Base-by-base conservation (phyloP, 2,113 vertebrate genomes). In the Nymphicus hollandicus region DNA sequence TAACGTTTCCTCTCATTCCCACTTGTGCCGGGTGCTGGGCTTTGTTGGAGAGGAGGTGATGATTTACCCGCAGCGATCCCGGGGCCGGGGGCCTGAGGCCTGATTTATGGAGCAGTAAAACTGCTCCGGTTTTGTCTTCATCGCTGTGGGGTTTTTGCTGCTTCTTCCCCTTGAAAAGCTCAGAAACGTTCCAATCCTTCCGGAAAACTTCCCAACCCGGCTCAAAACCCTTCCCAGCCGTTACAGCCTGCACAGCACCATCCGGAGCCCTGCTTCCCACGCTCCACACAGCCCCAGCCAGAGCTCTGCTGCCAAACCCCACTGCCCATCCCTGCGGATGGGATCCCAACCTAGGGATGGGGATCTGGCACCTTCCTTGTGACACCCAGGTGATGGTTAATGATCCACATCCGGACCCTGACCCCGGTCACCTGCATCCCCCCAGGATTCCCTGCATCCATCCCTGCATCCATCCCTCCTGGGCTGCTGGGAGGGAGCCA, bases 341-440 rank as follows among this genome's bases (percentile, higher is more conserved):
- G 56, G 37, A 31, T 58, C 29, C 65, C 27, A 1, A 1, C 7
- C 68, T 1, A 2, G 56, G 56, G n/a, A 19, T 2, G 1, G 3
- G 7, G 46, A 0, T 22, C 27, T 13, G 5, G 19, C 16, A 17
- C 66, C 70, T 25, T 24, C 35, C 41, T 72, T 1, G 60, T 31
- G 4, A 7, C 1, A 1, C 22, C 52, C 81, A 8, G 43, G 24
- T 31, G 64, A 29, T 14, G 77, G 33, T 37, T 5, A 41, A 56
- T 0, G 6, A 27, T 47, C 60, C 2, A 0, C 3, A 16, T 11
- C 47, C 14, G 0, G 10, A 0, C 7, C 65, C 47, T 1, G 4
- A 29, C 24, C 44, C 25, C 0, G 0, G 73, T 69, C 91, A 56
- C 81, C 69, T 89, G 74, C 86, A 12, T 46, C 50, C 50, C 33